Percentiles rank a stretch among this genome's conserved stretches.
These are phyloP conservation scores for Pygocentrus nattereri DNA, from an alignment of 2,797 vertebrate genomes.

Conservation along the genomic window DNA sequence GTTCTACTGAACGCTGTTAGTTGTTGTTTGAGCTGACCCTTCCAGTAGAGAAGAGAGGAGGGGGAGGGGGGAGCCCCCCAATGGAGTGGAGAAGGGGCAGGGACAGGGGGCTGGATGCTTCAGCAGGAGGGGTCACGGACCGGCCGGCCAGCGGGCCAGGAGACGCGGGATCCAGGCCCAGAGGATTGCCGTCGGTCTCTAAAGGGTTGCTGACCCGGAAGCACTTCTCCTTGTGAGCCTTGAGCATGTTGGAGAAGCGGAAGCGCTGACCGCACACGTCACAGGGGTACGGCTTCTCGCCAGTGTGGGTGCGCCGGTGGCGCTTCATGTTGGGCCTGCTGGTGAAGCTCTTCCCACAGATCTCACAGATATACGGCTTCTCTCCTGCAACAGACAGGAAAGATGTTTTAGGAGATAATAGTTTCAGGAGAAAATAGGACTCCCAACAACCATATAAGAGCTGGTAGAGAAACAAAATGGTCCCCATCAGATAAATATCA, in stretches of 20 bases:
- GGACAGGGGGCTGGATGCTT: conserved; percentile 70
- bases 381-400: conserved; percentile 79
- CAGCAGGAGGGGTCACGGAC: conserved; percentile 56
- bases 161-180: conserved; percentile 63
- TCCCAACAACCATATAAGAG: too few relatives aligned
- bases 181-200: conserved; percentile 71
- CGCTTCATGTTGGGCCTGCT: conserved; percentile 98
- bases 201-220: conserved; percentile 88
- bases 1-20: conserved; percentile 62
- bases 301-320: conserved; percentile 94
- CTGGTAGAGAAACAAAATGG: too few relatives aligned
- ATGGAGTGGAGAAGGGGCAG: conserved; percentile 83
- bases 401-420: not conserved
- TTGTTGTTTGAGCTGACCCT: conserved; percentile 86
- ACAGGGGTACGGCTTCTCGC: conserved; percentile 95
- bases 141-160: conserved; percentile 60
- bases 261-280: conserved; percentile 94
- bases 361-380: conserved; percentile 98
- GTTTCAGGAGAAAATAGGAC: too few relatives aligned
- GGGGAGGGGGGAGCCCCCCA: conserved; percentile 80
- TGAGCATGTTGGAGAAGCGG: conserved; percentile 98
- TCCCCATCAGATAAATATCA: too few relatives aligned
- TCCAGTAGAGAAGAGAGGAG: conserved; percentile 87
- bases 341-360: conserved; percentile 98
- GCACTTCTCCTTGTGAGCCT: conserved; percentile 95